Evolutionary conservation across 2,797 vertebrate genomes (phyloP), one percentile per base, ranked within the genome.

Genomic region (Gadopsis marmoratus): DNA sequence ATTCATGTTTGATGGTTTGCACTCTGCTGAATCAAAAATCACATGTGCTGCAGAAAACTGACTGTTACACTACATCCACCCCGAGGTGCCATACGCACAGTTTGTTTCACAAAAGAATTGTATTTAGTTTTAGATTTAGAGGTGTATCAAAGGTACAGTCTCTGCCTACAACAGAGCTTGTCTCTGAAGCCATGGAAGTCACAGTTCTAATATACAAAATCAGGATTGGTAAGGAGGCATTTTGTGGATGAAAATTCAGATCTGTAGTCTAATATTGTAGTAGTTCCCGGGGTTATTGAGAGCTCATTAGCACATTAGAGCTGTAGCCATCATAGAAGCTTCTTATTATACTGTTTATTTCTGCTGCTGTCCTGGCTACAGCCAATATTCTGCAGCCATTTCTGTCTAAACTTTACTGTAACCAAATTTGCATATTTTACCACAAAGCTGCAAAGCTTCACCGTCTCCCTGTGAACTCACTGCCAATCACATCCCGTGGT

Each of bases 321-420:
- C 43, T 85, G 83, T 84, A 88, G 84, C 85, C 84, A 88, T 89
- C 51, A 70, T 83, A 86, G 85, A 88, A 79, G 78, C 64, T 59
- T n/a, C 4, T 55, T 19, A 13, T 68, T 14, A 41, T 11, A 47
- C 23, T 12, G 23, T 37, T 33, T 47, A 23, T 69, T 39, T 58
- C n/a, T 67, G 65, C 29, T 54, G 17, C 54, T 51, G 64, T 47
- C 12, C 9, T 31, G 5, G 10, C 35, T 66, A 6, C 33, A 70
- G 29, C 41, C 43, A 66, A 50, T 45, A 48, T 66, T 47, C 29
- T 35, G 59, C 33, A 62, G 47, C 23, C 47, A 39, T 14, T 60
- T 82, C 5, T 33, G 37, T 59, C 23, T 43, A 29, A 39, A 17
- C 7, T 59, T 48, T 3, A 53, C 5, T 26, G 3, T 45, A 19